Base-by-base conservation (phyloP, 1,140 invertebrate genomes). In the Lineus longissimus region DNA sequence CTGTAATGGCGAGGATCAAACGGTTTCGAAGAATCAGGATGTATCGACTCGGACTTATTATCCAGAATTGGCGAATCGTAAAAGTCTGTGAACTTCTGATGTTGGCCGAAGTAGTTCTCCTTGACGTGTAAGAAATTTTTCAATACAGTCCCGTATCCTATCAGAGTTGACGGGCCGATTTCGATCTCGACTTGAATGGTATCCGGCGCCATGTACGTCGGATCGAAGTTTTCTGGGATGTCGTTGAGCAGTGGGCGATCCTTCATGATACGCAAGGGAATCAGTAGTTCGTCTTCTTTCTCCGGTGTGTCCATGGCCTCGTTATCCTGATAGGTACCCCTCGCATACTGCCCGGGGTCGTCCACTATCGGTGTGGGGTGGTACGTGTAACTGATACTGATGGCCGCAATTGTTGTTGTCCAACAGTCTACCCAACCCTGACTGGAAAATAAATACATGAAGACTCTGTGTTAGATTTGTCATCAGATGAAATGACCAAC, bases 51-150 rank as follows among this genome's bases (percentile, higher is more conserved):
- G 4, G 19, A 36, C 9, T 22, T 31, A 13, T 23, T 33, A 15
- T n/a, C 22, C 27, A 19, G 30, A 41, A 22, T 36, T 22, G 58
- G 25, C 15, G 55, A 19, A 15, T 30, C 40, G 2, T 92, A 89
- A 91, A 95, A 95, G 71, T 97, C 94, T 0, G 92, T 94, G 74
- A 97, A 96, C 7, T 85, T 86, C 82, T 97, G 94, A 84, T 95
- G 90, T 80, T 95, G 93, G 0, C 95, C 95, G 81, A 98, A 94
- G 64, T 97, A 93, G 75, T 97, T 97, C 83, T 98, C 95, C 84
- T 95, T 92, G 1, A 96, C 85, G 82, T 93, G 89, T 62, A 96
- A 88, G 70, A 96, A 90, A 76, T 92, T 90, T 45, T 90, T 88
- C 4, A 98, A 84, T 1, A 95, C 87, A 22, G 93, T 90, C 1